These are phyloP conservation scores for Drosophila subquinaria DNA, from an alignment of 2,888 invertebrate genomes.

Conservation along the genomic window DNA sequence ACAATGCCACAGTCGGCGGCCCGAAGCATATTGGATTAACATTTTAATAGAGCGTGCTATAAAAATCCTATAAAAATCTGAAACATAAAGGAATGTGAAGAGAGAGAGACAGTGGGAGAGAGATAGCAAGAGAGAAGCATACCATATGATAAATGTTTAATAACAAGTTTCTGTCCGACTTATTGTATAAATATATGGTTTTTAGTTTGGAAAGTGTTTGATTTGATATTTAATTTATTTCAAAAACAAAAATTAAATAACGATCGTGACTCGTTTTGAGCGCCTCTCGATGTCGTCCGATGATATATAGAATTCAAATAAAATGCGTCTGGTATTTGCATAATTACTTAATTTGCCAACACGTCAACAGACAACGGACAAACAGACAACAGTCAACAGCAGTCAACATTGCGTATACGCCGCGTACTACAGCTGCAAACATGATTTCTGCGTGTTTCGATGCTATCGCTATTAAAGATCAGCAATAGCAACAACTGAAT, in stretches of 20 bases:
- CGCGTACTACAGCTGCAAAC: constrained; percentile 44
- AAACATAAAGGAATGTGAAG: constrained; percentile 43
- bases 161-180: constrained; percentile 42
- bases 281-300: constrained; percentile 38
- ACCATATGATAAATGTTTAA: constrained; percentile 22
- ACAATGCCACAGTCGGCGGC: constrained; percentile 49
- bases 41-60: constrained; percentile 74
- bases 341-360: constrained; percentile 72
- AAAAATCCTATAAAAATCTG: constrained; percentile 74
- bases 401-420: constrained; percentile 58
- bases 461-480: constrained; percentile 27
- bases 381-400: constrained; percentile 1
- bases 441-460: constrained; percentile 59
- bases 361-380: constrained; percentile 3
- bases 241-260: constrained; percentile 44
- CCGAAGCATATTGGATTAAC: constrained; percentile 58
- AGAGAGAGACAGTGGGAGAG: constrained; percentile 14
- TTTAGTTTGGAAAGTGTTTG: constrained; percentile 40
- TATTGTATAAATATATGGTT: constrained; percentile 3
- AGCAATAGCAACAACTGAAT: constrained; percentile 8
- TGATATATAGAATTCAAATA: constrained; percentile 70
- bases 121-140: neutral
- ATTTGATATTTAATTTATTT: constrained; percentile 32
- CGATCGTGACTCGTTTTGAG: constrained; percentile 66
- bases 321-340: constrained; percentile 67